Percentiles rank a stretch among this genome's conserved stretches.
Evolutionary conservation across 2,888 invertebrate species (phyloP).

Genomic region (Amphipoea lucens): DNA sequence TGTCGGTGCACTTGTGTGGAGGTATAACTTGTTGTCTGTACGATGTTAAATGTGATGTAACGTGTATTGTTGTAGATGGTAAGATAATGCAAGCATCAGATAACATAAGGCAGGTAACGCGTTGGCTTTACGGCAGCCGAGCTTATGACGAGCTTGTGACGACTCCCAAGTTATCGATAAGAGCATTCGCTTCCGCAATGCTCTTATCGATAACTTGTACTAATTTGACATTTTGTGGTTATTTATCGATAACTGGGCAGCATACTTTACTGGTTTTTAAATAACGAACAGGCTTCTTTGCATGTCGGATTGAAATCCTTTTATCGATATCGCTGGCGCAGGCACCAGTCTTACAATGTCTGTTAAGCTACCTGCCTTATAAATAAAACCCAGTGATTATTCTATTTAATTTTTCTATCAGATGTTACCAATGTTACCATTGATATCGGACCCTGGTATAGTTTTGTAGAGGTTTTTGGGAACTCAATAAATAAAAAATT

Average conservation of each 20-base stretch:
- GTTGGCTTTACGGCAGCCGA: not conserved
- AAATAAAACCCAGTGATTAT: slow-evolving; percentile 70
- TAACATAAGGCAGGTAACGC: slow-evolving; percentile 47
- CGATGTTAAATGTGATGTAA: slow-evolving; percentile 68
- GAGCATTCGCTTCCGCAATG: no score
- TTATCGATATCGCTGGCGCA: not conserved
- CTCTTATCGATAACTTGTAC: slow-evolving; percentile 4
- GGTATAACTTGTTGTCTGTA: slow-evolving; percentile 63
- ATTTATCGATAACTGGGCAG: not conserved
- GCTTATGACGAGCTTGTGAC: not conserved
- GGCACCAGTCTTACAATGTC: not conserved
- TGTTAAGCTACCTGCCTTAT: slow-evolving; percentile 28
- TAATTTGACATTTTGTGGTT: slow-evolving; percentile 1
- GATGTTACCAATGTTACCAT: slow-evolving; percentile 69
- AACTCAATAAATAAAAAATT: slow-evolving; percentile 86
- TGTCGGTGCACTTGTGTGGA: slow-evolving; percentile 49
- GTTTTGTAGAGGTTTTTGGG: slow-evolving; percentile 90
- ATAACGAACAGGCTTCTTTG: not conserved
- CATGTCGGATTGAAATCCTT: not conserved
- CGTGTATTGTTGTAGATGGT: slow-evolving; percentile 69
- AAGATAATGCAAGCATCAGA: slow-evolving; percentile 65
- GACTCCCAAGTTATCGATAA: no score
- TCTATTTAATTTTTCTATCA: slow-evolving; percentile 70
- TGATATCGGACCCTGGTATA: slow-evolving; percentile 85
- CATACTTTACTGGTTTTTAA: not conserved